Evolutionary conservation across 2,113 vertebrate species (phyloP), one percentile per base, ranked within the genome.

Genomic region (Myiopsitta monachus): DNA sequence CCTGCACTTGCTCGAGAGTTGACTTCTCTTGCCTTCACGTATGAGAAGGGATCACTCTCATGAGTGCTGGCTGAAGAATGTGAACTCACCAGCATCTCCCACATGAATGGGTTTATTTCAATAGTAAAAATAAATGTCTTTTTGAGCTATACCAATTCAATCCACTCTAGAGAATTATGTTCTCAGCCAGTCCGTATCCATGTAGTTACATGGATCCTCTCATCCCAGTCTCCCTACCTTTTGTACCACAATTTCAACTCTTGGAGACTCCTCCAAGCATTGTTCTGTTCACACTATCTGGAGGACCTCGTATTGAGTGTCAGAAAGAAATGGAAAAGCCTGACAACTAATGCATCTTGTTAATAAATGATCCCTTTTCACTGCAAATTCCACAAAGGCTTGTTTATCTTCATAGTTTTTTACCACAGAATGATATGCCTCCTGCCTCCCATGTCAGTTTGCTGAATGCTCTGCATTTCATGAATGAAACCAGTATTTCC

Each of bases 401-500:
- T 93, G 55, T 79, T 93, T 81, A 66, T 95, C 89, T 87, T 85
- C 62, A 69, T 33, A 87, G 77, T 67, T 70, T 91, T 39, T 54
- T 78, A 46, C 51, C 76, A 64, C 47, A 87, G 87, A 79, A 73
- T 64, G 67, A 51, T 51, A 73, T 1, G 6, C 86, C 82, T 92
- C 55, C 54, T 66, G 22, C 57, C 51, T 91, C 38, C 79, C 47
- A 21, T 67, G 62, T 74, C 88, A 92, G 43, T 88, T 62, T 92
- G 86, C 61, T 19, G 11, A 90, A 88, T 11, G 19, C 69, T 96
- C 69, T 52, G 38, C 39, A 36, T 28, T 91, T 90, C 73, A 55
- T 93, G 77, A 93, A 81, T 52, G 63, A 90, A 92, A 82, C 61
- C 68, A 22, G 26, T 78, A 82, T 73, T 94, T 81, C 70, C 94